phyloP scores from a whole-genome alignment of 2,797 vertebrate genomes.

The Lacerta viridis region DNA sequence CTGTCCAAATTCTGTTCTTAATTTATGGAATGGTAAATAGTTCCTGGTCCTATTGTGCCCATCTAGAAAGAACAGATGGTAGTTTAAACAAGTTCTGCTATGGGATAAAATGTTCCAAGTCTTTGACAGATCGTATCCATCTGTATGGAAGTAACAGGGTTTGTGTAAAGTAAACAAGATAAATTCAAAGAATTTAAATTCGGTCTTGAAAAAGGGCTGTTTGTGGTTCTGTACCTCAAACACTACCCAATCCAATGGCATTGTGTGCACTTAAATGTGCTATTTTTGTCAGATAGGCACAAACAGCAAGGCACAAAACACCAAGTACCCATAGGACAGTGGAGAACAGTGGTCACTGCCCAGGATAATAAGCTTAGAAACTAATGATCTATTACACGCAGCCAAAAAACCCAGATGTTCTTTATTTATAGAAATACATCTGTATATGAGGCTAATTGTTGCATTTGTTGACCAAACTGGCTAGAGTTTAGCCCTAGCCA shows the following conservation, averaged over 20 bases:
- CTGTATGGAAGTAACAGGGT: conserved; percentile 59
- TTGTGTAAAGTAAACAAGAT: conserved; percentile 59
- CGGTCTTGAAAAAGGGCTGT: background rate
- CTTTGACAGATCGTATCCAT: conserved; percentile 67
- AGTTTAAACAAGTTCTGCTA: conserved; percentile 67
- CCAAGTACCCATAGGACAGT: background rate
- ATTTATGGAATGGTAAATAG: conserved; percentile 73
- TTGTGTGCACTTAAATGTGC: conserved; percentile 19
- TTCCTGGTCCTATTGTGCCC: conserved; percentile 67
- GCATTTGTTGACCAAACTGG: background rate
- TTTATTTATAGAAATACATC: background rate
- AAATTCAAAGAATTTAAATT: conserved; percentile 47
- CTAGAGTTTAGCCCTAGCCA: background rate
- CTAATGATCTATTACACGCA: background rate
- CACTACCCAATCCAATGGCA: background rate
- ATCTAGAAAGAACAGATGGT: conserved; percentile 75
- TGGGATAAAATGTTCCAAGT: conserved; percentile 68
- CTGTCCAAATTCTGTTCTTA: conserved; percentile 60
- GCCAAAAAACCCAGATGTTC: background rate
- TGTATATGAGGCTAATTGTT: background rate
- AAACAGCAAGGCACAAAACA: background rate
- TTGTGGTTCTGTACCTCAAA: background rate
- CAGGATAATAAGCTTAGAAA: background rate
- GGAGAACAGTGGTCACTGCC: background rate
- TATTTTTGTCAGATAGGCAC: conserved; percentile 4